Evolutionary conservation across 2,797 vertebrate species (phyloP).

Genomic region (Acanthopagrus latus): DNA sequence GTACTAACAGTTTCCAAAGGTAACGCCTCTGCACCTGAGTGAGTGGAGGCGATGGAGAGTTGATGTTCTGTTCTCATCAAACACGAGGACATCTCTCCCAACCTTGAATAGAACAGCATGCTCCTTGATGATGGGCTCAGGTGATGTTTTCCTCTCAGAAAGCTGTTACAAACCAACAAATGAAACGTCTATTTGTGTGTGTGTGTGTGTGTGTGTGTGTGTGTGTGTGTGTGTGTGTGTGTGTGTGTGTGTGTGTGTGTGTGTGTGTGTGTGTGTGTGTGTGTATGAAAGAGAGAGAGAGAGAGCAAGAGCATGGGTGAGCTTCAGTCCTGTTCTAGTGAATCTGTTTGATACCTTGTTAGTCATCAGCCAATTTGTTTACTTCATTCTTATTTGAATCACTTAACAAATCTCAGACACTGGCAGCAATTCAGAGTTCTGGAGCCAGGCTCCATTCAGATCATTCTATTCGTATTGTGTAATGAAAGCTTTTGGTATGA

Average conservation of each 20-base stretch:
- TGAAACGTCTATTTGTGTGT: constrained; percentile 1
- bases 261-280: no score
- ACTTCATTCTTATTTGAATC: constrained; percentile 3
- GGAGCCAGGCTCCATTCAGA: not conserved
- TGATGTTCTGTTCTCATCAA: constrained; percentile 40
- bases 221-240: not conserved
- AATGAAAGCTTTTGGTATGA: not conserved
- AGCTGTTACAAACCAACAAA: not conserved
- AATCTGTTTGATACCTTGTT: not conserved
- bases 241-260: not conserved
- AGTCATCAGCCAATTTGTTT: constrained; percentile 1
- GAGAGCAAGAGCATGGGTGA: not conserved
- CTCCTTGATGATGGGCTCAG: not conserved
- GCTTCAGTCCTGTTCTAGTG: not conserved
- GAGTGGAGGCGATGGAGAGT: constrained; percentile 9
- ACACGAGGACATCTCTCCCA: not conserved
- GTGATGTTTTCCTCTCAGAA: constrained; percentile 12
- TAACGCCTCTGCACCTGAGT: not conserved
- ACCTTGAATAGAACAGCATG: not conserved
- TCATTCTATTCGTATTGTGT: not conserved
- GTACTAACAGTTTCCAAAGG: not conserved
- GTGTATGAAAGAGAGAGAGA: no score
- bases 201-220: not conserved
- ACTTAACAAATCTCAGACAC: not conserved
- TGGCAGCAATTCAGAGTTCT: not conserved